Conservation (phyloP, 2,888 invertebrate genomes). For the Acrobasis consociella region DNA sequence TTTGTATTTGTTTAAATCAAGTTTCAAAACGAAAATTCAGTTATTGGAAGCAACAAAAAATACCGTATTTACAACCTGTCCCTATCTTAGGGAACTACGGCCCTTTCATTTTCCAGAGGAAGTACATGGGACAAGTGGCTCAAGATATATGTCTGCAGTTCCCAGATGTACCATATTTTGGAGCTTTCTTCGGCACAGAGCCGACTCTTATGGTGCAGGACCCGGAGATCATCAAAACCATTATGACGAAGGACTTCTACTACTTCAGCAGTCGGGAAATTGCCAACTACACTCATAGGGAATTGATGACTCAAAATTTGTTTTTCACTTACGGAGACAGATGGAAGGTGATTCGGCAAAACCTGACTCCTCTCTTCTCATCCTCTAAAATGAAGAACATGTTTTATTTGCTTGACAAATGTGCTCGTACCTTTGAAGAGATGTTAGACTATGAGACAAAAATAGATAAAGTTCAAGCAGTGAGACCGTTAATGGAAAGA, state of each 20-base stretch:
- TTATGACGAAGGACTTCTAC: conserved; percentile 43
- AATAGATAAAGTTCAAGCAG: conserved; percentile 31
- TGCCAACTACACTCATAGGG: conserved; percentile 38
- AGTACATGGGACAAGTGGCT: conserved; percentile 27
- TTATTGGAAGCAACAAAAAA: conserved; percentile 42
- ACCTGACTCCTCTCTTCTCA: conserved; percentile 56
- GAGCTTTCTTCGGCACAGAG: conserved; percentile 37
- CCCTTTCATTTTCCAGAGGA: conserved; percentile 37
- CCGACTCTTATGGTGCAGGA: conserved; percentile 42
- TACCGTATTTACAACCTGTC: conserved; percentile 36
- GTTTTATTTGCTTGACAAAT: conserved; percentile 54
- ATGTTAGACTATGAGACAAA: conserved; percentile 38
- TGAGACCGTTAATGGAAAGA: conserved; percentile 36
- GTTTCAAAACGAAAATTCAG: conserved; percentile 31
- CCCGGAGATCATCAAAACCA: conserved; percentile 36
- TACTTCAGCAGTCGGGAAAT: conserved; percentile 43
- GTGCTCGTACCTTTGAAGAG: conserved; percentile 40
- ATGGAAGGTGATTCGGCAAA: conserved; percentile 60
- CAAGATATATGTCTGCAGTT: conserved; percentile 39
- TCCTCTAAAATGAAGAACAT: conserved; percentile 60
- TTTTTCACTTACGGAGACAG: conserved; percentile 52
- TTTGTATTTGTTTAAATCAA: conserved; percentile 8
- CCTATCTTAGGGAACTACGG: conserved; percentile 43
- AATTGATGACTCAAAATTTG: conserved; percentile 45
- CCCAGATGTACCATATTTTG: conserved; percentile 42